Base-by-base conservation (phyloP, 2,113 vertebrate species). In the Ardeotis arabs region DNA sequence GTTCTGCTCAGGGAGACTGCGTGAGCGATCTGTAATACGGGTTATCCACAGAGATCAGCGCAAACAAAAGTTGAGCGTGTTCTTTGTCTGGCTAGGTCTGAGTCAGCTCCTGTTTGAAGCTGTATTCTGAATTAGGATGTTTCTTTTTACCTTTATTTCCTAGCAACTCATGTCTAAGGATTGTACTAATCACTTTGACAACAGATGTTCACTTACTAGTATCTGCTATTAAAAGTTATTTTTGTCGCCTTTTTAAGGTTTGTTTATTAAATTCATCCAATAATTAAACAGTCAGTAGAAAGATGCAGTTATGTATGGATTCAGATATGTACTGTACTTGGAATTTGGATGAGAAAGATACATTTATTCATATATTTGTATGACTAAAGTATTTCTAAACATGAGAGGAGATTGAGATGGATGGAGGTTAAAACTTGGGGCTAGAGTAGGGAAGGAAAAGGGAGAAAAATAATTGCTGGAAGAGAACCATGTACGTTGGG, bases 131-230 rank as follows among this genome's bases (percentile, higher is more conserved):
- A 87, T 89, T 66, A 68, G 22, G 60, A 84, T 87, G 80, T 60
- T 92, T 84, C 75, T 83, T 90, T 53, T 59, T 84, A 84, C 60
- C 39, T 94, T 68, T 72, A 91, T 96, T 96, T 93, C 93, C 73
- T 94, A 94, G 94, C 91, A 96, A 39, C 89, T 92, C 11, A 0
- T 0, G 1, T 94, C 66, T 37, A 60, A 84, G 77, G 66, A 62
- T 66, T 95, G 56, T 87, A 64, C 22, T 0, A 2, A 56, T 93
- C 56, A n/a, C 58, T 91, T 81, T 73, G 87, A 91, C 87, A 96
- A 68, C 73, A 81, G 60, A 59, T 91, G 33, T 44, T 94, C 16
- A 28, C 35, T 87, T 94, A 44, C 39, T 86, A 39, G 23, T 79
- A 84, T 68, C 56, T 95, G 72, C 52, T 89, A 41, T 64, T 93